Evolutionary conservation across 2,113 vertebrate species (phyloP).

Genomic region (Stigmatopora nigra): DNA sequence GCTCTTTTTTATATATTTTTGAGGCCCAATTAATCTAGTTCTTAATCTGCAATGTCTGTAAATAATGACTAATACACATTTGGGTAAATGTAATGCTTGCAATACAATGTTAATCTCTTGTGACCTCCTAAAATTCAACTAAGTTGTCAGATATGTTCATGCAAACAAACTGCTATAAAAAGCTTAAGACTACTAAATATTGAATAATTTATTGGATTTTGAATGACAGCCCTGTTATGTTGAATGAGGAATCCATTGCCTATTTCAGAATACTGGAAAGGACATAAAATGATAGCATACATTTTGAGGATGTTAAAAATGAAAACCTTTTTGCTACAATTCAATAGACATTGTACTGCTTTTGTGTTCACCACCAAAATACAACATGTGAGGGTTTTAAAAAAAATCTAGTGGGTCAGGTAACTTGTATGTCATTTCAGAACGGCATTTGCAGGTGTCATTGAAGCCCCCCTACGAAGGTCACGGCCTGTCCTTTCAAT

Average conservation of each 20-base stretch:
- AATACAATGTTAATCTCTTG: not conserved
- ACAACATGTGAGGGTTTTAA: too few relatives aligned
- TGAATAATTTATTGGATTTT: not conserved
- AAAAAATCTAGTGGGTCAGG: too few relatives aligned
- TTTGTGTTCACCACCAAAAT: too few relatives aligned
- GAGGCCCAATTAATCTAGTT: not conserved
- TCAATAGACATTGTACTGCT: too few relatives aligned
- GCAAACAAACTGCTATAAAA: not conserved
- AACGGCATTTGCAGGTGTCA: not conserved
- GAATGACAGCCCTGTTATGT: too few relatives aligned
- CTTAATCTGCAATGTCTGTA: not conserved
- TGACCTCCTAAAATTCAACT: not conserved
- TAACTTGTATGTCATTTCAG: not conserved
- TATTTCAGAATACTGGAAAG: too few relatives aligned
- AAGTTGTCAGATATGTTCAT: not conserved
- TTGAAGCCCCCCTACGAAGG: not conserved
- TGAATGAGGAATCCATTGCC: too few relatives aligned
- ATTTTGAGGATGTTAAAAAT: too few relatives aligned
- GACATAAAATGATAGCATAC: too few relatives aligned
- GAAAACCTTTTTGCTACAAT: too few relatives aligned
- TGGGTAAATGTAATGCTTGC: not conserved
- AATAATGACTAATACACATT: not conserved
- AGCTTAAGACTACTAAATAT: not conserved
- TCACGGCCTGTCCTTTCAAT: slow-evolving; percentile 7
- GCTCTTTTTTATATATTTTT: not conserved